Base-by-base conservation (phyloP, 2,113 vertebrate species). In the Motacilla tschutschensis region DNA sequence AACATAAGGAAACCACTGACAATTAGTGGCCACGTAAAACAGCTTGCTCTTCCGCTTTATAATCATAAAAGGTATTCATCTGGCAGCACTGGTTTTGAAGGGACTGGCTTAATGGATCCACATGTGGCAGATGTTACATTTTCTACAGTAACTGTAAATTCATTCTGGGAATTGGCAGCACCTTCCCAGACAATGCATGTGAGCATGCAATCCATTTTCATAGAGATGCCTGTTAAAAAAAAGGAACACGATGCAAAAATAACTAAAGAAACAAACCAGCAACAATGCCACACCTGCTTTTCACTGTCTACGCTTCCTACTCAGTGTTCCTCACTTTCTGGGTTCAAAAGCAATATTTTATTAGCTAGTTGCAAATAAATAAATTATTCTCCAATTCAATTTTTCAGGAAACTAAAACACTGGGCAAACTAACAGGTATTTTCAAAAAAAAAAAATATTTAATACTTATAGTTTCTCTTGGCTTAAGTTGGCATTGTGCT, bases 1-100 rank as follows among this genome's bases (percentile, higher is more conserved):
- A 95, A 77, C 79, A 85, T 93, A 94, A 94, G 72, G 69, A 93
- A 92, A 94, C 87, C 89, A 85, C 85, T 90, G 93, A 92, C 89
- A 93, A 95, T 94, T 94, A 94, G 85, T 83, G 93, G 89, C 69
- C 65, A 89, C 9, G 2, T 87, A 90, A 87, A 93, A 92, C 70
- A 91, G 55, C 89, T 88, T 87, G 72, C 35, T 85, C 85, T 89
- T 94, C 93, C 41, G 8, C 69, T 87, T 89, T 57, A 87, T 89
- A 79, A 79, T 83, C 48, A 63, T 85, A 79, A 90, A 92, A 90
- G 41, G 26, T 48, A 85, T 89, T 92, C 72, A 92, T 88, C 76
- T 92, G 89, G 57, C 69, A 93, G 33, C 13, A 35, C 41, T 59
- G 53, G 12, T 77, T 92, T 90, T 70, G 85, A 74, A 85, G 72